Base-by-base conservation (phyloP, 2,113 vertebrate species). In the Tapirus terrestris region DNA sequence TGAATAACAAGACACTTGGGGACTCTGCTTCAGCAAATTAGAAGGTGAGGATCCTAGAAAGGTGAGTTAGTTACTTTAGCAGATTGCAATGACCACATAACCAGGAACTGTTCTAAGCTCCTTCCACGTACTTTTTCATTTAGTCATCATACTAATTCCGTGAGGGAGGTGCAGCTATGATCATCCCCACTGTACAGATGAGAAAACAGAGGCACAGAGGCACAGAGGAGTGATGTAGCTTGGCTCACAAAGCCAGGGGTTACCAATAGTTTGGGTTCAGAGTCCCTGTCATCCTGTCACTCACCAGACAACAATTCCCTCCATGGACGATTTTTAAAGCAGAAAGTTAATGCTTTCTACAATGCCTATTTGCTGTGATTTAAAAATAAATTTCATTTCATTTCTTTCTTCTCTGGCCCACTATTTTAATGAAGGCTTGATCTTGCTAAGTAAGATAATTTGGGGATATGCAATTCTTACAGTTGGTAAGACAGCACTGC, bases 391-490 rank as follows among this genome's bases (percentile, higher is more conserved):
- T 58, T 63, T 60, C 67, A 94, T 48, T 92, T 21, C 3, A 67
- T 21, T 68, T 77, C 33, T 77, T 88, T 87, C 48, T 91, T 48
- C 63, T 84, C 20, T 63, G 67, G 68, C 16, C 39, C 33, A 63
- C 31, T 39, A 79, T 83, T 91, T 92, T 65, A 60, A 89, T 48
- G 43, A 75, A 82, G 48, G 27, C 33, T 89, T 73, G 48, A n/a
- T 91, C 83, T 96, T 79, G 11, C 8, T 75, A 93, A 70, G 3
- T 67, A 63, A 83, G 21, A 29, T 53, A 72, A 80, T 60, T 81
- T 88, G 31, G 56, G 39, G 33, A 48, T 61, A 58, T 8, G 18
- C 36, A n/a, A 8, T 93, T 91, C 18, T 91, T 70, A 77, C 0
- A 89, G 25, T n/a, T 82, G 31, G 43, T 45, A 92, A 77, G 14